Base-by-base conservation (phyloP, 1,140 invertebrate genomes). In the Sipha flava region DNA sequence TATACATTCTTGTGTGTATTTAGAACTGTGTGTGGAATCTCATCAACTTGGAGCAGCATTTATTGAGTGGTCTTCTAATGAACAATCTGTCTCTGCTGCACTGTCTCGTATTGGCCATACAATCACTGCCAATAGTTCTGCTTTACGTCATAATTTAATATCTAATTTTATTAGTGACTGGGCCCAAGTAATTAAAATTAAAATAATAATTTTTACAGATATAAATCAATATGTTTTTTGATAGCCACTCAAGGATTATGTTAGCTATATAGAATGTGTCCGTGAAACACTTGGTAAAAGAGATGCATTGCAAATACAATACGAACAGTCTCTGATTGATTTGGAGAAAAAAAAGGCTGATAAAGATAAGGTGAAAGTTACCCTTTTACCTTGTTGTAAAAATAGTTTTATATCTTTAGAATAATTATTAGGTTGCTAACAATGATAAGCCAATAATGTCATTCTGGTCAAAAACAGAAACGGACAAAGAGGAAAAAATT, bases 271-370 rank as follows among this genome's bases (percentile, higher is more conserved):
- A 73, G 91, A 90, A 80, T 88, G 90, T 29, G 89, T 90, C 0
- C 90, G 91, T 85, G 91, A 91, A 83, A 90, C 90, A n/a, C 83
- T 92, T 72, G 84, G 86, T 52, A 87, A 90, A 79, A 86, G 92
- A 57, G 91, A 93, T 83, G 86, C 87, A n/a, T 89, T 91, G 84
- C 91, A 92, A 84, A 88, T 89, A 81, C 87, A 90, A 80, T 92
- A 91, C 83, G 91, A 93, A 83, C 85, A 87, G 73, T 89, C 89
- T 2, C 83, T 90, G 23, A 90, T 92, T 62, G 90, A 92, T 82
- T 84, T 92, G 21, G 87, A 88, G 34, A 91, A 89, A 81, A 88
- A 87, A 82, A 88, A 88, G 84, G 84, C 86, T 66, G 91, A 91
- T 83, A 89, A 91, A 85, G 90, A 91, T 85, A 84, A 37, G 29